These are phyloP conservation scores for Temnothorax nylanderi DNA, from an alignment of 1,140 invertebrate genomes.

Conservation along the genomic window DNA sequence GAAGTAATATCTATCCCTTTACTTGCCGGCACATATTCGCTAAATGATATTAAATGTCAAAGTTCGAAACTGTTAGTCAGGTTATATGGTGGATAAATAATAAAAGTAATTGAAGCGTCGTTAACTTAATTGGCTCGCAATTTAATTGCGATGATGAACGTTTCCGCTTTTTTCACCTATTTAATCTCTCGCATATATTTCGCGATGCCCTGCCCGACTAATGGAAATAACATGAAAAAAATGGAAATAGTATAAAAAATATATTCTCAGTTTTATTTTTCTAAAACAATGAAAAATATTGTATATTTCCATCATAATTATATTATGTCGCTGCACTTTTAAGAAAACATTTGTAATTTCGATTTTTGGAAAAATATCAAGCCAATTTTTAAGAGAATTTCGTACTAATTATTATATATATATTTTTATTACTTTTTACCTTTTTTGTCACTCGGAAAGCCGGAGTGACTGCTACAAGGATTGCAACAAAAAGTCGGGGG, in stretches of 20 bases:
- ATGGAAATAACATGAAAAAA: not conserved
- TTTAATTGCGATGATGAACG: conserved; percentile 25
- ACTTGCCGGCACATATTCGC: conserved; percentile 13
- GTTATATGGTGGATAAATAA: conserved; percentile 36
- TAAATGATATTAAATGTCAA: conserved; percentile 59
- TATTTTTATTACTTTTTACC: too few relatives aligned
- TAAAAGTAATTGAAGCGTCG: conserved; percentile 32
- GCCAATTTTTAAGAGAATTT: not conserved
- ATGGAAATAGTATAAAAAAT: not conserved
- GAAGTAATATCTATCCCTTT: conserved; percentile 35
- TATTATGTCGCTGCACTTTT: not conserved
- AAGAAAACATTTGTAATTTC: not conserved
- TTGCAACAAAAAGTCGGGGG: conserved; percentile 6
- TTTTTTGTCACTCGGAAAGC: not conserved
- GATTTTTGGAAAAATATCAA: not conserved
- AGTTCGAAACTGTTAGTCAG: conserved; percentile 3
- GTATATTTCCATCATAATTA: not conserved
- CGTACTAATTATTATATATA: not conserved
- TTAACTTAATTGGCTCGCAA: conserved; percentile 46
- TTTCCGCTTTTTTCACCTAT: not conserved
- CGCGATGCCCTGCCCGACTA: not conserved
- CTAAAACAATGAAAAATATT: not conserved
- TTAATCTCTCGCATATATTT: conserved; percentile 7
- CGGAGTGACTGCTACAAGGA: not conserved
- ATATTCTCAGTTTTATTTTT: not conserved